Conservation (phyloP, 2,888 invertebrate genomes). For the Apomyelois bistriatella region DNA sequence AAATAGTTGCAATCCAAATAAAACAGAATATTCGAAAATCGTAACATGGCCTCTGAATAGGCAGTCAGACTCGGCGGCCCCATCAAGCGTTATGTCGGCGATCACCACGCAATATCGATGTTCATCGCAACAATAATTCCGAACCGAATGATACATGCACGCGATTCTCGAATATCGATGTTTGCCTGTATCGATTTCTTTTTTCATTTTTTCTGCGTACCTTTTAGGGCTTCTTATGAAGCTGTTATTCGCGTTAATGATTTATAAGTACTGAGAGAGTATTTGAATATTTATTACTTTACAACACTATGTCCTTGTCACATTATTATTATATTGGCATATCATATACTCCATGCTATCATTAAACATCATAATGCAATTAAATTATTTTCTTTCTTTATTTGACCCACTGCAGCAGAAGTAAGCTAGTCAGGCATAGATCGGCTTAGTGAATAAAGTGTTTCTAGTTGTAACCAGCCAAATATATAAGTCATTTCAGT, state of each 20-base stretch:
- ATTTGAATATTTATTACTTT: constrained; percentile 23
- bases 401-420: too few species aligned
- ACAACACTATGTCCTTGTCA: background rate
- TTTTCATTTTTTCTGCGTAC: constrained; percentile 33
- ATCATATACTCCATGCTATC: too few species aligned
- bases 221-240: constrained; percentile 49
- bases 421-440: too few species aligned
- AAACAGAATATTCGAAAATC: too few species aligned
- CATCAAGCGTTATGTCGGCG: constrained; percentile 40
- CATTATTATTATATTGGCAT: background rate
- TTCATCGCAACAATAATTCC: constrained; percentile 66
- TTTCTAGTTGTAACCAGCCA: too few species aligned
- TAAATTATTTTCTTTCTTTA: too few species aligned
- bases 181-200: constrained; percentile 44
- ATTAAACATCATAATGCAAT: background rate
- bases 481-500: too few species aligned
- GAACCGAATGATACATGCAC: constrained; percentile 70
- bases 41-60: constrained; percentile 29
- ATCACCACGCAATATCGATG: constrained; percentile 71
- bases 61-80: constrained; percentile 27
- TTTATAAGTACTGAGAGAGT: constrained; percentile 36
- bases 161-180: constrained; percentile 50
- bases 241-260: constrained; percentile 44
- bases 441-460: too few species aligned
- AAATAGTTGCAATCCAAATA: too few species aligned